These are phyloP conservation scores for Hydroisotoma schaefferi DNA, from an alignment of 2,888 invertebrate species.

Conservation along the genomic window DNA sequence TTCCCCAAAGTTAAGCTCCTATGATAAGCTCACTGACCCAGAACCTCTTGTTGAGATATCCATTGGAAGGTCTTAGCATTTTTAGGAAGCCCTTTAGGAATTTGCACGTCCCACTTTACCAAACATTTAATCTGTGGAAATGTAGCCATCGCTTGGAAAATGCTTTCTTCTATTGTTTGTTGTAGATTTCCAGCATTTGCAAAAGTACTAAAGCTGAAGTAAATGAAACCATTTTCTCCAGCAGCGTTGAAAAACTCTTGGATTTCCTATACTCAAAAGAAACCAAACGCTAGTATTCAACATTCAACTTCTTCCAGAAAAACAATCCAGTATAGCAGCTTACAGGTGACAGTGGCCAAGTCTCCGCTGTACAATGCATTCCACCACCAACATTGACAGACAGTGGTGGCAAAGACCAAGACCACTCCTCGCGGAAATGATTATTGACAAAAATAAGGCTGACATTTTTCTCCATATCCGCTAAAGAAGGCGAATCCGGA, in stretches of 20 bases:
- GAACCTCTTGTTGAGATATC: constrained; percentile 40
- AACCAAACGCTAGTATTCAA: too few species aligned
- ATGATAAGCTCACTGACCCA: constrained; percentile 19
- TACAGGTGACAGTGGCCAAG: constrained; percentile 23
- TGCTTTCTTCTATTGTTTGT: constrained; percentile 63
- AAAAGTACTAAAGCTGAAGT: constrained; percentile 39
- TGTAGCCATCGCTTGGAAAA: constrained; percentile 64
- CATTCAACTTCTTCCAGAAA: too few species aligned
- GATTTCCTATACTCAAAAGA: constrained; percentile 23
- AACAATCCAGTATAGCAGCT: background rate
- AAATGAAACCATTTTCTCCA: constrained; percentile 34
- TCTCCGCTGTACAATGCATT: constrained; percentile 17
- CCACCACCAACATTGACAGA: constrained; percentile 27
- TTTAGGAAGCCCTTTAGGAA: constrained; percentile 20
- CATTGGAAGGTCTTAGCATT: constrained; percentile 32
- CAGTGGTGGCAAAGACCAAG: constrained; percentile 28
- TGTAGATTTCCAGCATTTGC: constrained; percentile 67
- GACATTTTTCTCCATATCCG: constrained; percentile 29
- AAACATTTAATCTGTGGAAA: constrained; percentile 25
- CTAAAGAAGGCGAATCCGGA: constrained; percentile 24
- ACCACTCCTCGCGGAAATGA: constrained; percentile 35
- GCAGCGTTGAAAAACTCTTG: constrained; percentile 28
- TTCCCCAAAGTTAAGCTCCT: background rate
- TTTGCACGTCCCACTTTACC: constrained; percentile 35
- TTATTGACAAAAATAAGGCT: constrained; percentile 38